A percentile compares a stretch with the other conserved stretches of the same genome.
phyloP scores from a whole-genome alignment of 2,797 vertebrate genomes.

The Carapus acus region DNA sequence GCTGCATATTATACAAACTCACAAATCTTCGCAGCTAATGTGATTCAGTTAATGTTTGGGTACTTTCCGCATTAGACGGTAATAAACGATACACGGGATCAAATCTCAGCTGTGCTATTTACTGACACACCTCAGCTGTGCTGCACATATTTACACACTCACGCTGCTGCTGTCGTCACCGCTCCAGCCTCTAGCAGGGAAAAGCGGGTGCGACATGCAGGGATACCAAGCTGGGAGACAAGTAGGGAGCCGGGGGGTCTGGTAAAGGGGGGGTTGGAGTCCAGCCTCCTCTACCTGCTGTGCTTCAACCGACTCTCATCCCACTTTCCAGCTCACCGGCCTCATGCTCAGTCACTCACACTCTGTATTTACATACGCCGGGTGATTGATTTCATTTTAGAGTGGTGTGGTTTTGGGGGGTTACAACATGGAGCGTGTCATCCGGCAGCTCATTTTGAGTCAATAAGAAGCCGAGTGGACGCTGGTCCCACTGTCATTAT shows the following conservation, averaged over 20 bases:
- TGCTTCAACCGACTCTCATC: slow-evolving; percentile 32
- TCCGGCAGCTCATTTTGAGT: slow-evolving; percentile 6
- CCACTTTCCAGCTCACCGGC: slow-evolving; percentile 5
- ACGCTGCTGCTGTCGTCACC: slow-evolving; percentile 37
- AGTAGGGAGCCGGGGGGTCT: no score
- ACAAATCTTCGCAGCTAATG: no score
- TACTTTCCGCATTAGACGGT: no score
- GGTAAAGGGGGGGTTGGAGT: slow-evolving; percentile 37
- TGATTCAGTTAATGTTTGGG: no score
- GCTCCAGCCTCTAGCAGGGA: slow-evolving; percentile 12
- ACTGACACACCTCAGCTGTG: slow-evolving; percentile 24
- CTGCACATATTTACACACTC: slow-evolving; percentile 28
- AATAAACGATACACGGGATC: neutral
- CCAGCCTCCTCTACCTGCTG: slow-evolving; percentile 33
- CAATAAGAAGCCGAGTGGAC: slow-evolving; percentile 8
- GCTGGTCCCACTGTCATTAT: slow-evolving; percentile 16
- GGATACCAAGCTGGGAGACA: slow-evolving; percentile 43
- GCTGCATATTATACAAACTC: no score
- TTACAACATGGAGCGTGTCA: slow-evolving; percentile 4
- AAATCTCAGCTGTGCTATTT: neutral
- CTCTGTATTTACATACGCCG: neutral
- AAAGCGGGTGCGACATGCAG: slow-evolving; percentile 28
- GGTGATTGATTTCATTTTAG: neutral
- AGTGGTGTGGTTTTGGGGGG: neutral
- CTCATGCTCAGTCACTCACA: neutral